Evolutionary conservation across 2,888 invertebrate species (phyloP).

Genomic region (Orthosia gothica): DNA sequence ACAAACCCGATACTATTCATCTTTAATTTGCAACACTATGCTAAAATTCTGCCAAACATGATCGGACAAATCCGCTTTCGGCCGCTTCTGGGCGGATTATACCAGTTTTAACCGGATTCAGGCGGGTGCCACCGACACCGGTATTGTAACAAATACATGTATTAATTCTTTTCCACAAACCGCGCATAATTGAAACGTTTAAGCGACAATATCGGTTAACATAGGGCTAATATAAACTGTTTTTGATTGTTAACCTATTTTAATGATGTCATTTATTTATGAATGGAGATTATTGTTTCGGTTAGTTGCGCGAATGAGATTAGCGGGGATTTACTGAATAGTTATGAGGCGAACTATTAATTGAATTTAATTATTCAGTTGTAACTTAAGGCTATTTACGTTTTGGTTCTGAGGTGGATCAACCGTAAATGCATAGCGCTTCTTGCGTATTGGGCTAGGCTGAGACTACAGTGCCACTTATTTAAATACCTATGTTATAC

Average conservation of each 20-base stretch:
- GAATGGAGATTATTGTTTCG: constrained; percentile 56
- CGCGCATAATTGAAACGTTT: constrained; percentile 72
- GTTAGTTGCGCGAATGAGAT: constrained; percentile 36
- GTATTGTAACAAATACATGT: constrained; percentile 71
- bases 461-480: too few relatives aligned
- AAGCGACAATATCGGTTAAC: constrained; percentile 71
- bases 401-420: not conserved
- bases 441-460: fast-evolving
- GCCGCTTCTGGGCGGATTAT: constrained; percentile 71
- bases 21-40: constrained; percentile 58
- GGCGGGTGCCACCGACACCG: constrained; percentile 53
- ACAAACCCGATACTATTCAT: constrained; percentile 39
- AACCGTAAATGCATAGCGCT: not conserved
- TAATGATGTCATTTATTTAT: constrained; percentile 76
- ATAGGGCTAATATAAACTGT: constrained; percentile 76
- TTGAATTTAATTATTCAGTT: constrained; percentile 35
- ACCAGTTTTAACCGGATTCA: constrained; percentile 69
- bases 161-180: constrained; percentile 72
- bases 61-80: constrained; percentile 76
- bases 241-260: constrained; percentile 73
- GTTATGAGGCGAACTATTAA: constrained; percentile 24
- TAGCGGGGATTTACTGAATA: constrained; percentile 30
- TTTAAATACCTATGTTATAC: too few relatives aligned
- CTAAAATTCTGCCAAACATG: constrained; percentile 68
- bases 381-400: not conserved